Evolutionary conservation across 2,888 invertebrate species (phyloP).

Genomic region (Lingula anatina): DNA sequence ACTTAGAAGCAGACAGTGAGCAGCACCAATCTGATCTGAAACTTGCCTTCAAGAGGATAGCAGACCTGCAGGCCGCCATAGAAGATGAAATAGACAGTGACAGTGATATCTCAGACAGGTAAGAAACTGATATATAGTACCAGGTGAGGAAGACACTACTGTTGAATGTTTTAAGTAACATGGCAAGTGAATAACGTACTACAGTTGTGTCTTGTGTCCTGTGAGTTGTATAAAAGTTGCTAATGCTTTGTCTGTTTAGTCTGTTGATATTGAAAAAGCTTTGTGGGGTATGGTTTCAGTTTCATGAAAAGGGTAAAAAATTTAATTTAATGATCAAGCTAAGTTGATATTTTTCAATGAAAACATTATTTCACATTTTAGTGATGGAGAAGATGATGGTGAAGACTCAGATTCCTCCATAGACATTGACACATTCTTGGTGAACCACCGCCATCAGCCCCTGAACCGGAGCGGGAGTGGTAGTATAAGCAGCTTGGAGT

Average conservation of each 20-base stretch:
- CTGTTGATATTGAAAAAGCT: no score
- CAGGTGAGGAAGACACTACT: slow-evolving; percentile 11
- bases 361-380: no score
- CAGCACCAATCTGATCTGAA: slow-evolving; percentile 65
- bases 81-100: slow-evolving; percentile 59
- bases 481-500: no score
- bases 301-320: no score
- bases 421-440: slow-evolving; percentile 56
- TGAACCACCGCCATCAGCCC: slow-evolving; percentile 18
- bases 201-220: no score
- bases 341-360: no score
- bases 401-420: slow-evolving; percentile 19
- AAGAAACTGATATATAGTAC: not conserved
- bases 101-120: slow-evolving; percentile 27
- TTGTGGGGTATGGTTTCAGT: no score
- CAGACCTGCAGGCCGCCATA: slow-evolving; percentile 87
- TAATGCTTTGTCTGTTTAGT: no score
- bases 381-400: slow-evolving; percentile 77
- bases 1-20: slow-evolving; percentile 51
- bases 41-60: slow-evolving; percentile 80
- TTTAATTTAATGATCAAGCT: no score
- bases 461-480: slow-evolving; percentile 12
- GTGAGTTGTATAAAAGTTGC: no score
- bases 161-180: no score
- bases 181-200: no score